Percentiles rank a stretch among this genome's conserved stretches.
phyloP scores from a whole-genome alignment of 92 coral and sea anemone genomes.

The Palythoa grandiflora region DNA sequence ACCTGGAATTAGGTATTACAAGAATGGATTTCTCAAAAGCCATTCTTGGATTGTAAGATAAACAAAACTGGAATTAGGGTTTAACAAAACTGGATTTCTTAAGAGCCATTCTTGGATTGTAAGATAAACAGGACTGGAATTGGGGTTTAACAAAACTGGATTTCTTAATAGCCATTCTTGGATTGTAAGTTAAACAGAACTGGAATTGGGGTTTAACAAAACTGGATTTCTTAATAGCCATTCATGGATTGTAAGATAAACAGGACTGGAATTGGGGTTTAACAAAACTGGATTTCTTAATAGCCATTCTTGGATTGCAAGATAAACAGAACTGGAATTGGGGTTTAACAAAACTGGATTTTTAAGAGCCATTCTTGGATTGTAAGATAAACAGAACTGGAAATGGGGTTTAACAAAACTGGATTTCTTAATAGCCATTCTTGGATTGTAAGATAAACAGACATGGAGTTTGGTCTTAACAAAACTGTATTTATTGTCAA shows the following conservation, averaged over 20 bases:
- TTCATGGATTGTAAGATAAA: too few species aligned
- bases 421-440: conserved; percentile 13
- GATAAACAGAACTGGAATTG: conserved; percentile 31
- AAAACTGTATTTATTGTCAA: conserved; percentile 11
- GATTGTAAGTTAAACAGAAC: background rate
- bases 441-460: conserved; percentile 13
- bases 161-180: too few species aligned
- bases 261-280: too few species aligned
- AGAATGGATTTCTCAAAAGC: background rate
- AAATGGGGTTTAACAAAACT: conserved; percentile 11
- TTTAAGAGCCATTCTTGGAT: conserved; percentile 7
- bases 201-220: conserved; percentile 9
- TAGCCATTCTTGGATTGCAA: conserved; percentile 8
- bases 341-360: conserved; percentile 7
- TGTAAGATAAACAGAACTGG: conserved; percentile 7
- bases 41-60: background rate
- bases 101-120: conserved; percentile 7
- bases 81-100: conserved; percentile 13
- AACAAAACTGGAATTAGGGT: background rate
- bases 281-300: background rate
- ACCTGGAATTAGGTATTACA: conserved; percentile 12
- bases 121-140: conserved; percentile 11
- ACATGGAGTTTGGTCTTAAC: conserved; percentile 12
- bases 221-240: too few species aligned
- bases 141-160: conserved; percentile 5